These are phyloP conservation scores for Triplophysa siluroides DNA, from an alignment of 2,113 vertebrate genomes.

Conservation along the genomic window DNA sequence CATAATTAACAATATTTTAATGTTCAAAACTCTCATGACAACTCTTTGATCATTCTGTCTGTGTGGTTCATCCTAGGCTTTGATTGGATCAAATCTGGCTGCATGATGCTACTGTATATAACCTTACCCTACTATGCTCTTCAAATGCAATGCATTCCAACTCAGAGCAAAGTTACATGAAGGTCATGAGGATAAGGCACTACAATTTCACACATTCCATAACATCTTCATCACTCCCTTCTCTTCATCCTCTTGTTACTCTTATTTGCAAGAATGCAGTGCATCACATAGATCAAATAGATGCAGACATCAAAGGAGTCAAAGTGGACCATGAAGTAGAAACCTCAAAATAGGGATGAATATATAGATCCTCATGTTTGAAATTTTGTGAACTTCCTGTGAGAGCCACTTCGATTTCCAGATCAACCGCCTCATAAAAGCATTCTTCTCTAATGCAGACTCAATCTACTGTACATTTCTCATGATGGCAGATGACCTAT, in stretches of 20 bases:
- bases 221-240: not conserved
- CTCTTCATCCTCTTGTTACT: not conserved
- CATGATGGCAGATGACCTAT: conserved; percentile 21
- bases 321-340: conserved; percentile 2
- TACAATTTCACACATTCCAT: not conserved
- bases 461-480: conserved; percentile 45
- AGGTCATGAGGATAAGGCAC: conserved; percentile 21
- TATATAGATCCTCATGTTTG: not conserved
- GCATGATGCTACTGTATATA: not conserved
- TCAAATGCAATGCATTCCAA: not conserved
- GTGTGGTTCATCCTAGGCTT: not conserved
- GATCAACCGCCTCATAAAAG: conserved; percentile 54
- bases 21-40: not conserved
- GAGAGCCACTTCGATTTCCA: conserved; percentile 30
- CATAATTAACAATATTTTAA: not conserved
- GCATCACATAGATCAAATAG: conserved; percentile 18
- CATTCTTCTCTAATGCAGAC: conserved; percentile 50
- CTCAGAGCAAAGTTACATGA: conserved; percentile 22
- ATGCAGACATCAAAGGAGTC: conserved; percentile 14
- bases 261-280: not conserved
- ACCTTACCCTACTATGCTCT: not conserved
- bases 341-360: conserved; percentile 14
- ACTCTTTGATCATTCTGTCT: not conserved
- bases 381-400: conserved; percentile 16
- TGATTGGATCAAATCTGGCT: not conserved